phyloP scores from a whole-genome alignment of 2,797 vertebrate species.

The Artibeus lituratus region DNA sequence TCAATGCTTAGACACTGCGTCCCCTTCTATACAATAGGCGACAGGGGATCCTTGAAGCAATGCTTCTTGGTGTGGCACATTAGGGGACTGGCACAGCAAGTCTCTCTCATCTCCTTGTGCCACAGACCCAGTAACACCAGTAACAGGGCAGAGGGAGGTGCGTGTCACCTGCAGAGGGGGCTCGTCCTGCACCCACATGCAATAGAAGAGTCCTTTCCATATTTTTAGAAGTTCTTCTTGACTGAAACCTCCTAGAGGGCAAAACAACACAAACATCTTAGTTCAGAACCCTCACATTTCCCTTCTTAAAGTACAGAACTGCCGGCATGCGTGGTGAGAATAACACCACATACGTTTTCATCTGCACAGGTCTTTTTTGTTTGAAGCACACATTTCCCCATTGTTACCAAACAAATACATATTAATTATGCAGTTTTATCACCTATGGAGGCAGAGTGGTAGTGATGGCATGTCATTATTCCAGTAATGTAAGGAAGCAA shows the following conservation, averaged over 20 bases:
- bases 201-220: conserved; percentile 97
- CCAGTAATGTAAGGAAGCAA: background rate
- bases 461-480: accelerated
- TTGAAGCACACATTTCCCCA: background rate
- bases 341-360: background rate
- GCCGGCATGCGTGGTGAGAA: background rate
- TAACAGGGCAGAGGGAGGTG: background rate
- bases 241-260: conserved; percentile 87
- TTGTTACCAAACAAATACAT: background rate
- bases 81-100: background rate
- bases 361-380: background rate
- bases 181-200: conserved; percentile 96
- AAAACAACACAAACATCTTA: conserved; percentile 2
- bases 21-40: background rate
- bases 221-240: conserved; percentile 92
- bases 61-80: background rate
- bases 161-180: conserved; percentile 88
- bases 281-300: background rate
- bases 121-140: background rate
- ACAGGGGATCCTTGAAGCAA: background rate
- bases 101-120: background rate
- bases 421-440: background rate
- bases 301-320: background rate
- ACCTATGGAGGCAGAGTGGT: background rate
- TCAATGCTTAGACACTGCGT: background rate